Evolutionary conservation across 1,140 invertebrate genomes (phyloP), one percentile per base, ranked within the genome.

Genomic region (Zaprionus inermis): DNA sequence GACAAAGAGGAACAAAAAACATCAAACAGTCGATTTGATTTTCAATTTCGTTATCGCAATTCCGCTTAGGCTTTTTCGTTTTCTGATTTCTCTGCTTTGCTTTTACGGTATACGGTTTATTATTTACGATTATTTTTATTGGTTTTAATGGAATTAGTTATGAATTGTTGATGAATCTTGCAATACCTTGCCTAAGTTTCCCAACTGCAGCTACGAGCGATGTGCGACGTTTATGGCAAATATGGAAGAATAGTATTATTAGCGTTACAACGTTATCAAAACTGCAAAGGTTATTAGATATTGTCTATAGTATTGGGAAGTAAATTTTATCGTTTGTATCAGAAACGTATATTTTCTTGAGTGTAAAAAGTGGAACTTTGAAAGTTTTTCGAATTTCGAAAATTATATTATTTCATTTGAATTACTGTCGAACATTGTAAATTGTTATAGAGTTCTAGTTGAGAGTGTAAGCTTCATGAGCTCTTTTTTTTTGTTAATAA

Each of bases 141-240:
- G 34, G 58, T 18, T 46, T 28, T 54, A 34, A 34, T 67, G 34
- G n/a, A 24, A 44, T 51, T 20, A n/a, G 34, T 72, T 57, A 32
- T 30, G 41, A 59, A 14, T 38, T 69, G 38, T 34, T 49, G 22
- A 55, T 30, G 34, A 36, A 46, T 66, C 24, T 49, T 83, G 67
- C 73, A 79, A 76, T 91, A 91, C 90, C 90, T 91, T 91, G 78
- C 90, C 90, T 58, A 91, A 88, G 69, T 91, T 91, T 91, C 90
- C 90, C 90, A 91, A 91, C 90, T 91, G 90, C 90, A 91, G 90
- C 90, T 91, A 78, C 72, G 59, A 63, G 59, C 55, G 72, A 63
- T 66, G 77, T 67, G 59, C 55, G 66, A 60, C 57, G 68, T 70
- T 76, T 76, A 52, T 60, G 78, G 32, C 77, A 83, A 70, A 83